phyloP scores from a whole-genome alignment of 2,888 invertebrate genomes.

The Darwinula stevensoni region DNA sequence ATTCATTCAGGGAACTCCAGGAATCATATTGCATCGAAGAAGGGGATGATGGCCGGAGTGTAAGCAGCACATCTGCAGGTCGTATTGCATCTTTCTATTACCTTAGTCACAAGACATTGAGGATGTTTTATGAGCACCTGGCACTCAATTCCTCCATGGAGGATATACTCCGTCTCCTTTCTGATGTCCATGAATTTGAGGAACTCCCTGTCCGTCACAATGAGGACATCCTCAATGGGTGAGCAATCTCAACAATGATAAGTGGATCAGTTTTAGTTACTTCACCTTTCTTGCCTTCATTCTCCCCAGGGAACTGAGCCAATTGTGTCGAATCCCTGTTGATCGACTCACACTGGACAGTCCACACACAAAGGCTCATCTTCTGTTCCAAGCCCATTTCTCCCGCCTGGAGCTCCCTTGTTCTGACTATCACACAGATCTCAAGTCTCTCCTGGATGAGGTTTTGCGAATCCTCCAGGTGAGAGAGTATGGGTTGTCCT shows the following conservation, averaged over 20 bases:
- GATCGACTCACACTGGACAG: constrained; percentile 49
- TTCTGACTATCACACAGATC: constrained; percentile 80
- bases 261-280: background rate
- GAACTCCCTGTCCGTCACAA: constrained; percentile 92
- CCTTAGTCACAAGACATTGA: constrained; percentile 64
- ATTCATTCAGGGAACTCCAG: constrained; percentile 35
- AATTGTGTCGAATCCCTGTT: constrained; percentile 37
- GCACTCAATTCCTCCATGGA: constrained; percentile 30
- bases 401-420: constrained; percentile 50
- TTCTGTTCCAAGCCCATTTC: constrained; percentile 81
- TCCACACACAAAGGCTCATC: constrained; percentile 71
- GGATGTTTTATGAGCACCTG: constrained; percentile 41
- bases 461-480: constrained; percentile 76
- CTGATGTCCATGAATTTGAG: constrained; percentile 58
- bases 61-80: constrained; percentile 45
- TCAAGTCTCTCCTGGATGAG: constrained; percentile 88
- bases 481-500: too few species aligned
- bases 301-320: constrained; percentile 43
- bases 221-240: constrained; percentile 77
- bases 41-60: constrained; percentile 27
- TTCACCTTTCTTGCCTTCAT: too few species aligned
- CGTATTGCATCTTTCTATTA: constrained; percentile 91
- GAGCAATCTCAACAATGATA: constrained; percentile 10
- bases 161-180: constrained; percentile 42
- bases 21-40: constrained; percentile 47